These are phyloP conservation scores for Bergia sp. DNA, from an alignment of 92 coral and sea anemone genomes.

Conservation along the genomic window DNA sequence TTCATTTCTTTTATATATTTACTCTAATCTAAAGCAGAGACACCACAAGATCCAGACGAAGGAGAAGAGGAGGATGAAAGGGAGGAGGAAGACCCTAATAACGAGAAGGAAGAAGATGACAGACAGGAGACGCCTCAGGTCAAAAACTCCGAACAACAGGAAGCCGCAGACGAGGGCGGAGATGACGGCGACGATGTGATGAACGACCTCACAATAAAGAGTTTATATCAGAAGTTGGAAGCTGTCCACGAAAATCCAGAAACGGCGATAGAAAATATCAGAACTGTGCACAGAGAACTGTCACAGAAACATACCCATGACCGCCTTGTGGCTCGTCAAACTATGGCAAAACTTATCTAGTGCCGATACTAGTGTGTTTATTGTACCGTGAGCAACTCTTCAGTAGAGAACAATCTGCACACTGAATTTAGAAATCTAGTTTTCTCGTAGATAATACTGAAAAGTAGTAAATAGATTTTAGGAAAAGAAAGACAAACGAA, in stretches of 20 bases:
- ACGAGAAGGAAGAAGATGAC: slow-evolving; percentile 33
- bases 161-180: slow-evolving; percentile 9
- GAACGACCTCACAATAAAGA: slow-evolving; percentile 18
- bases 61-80: slow-evolving; percentile 37
- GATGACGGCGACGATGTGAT: slow-evolving; percentile 20
- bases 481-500: too few species aligned
- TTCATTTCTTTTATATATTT: neutral
- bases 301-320: slow-evolving; percentile 11
- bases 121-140: neutral
- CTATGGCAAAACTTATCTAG: slow-evolving; percentile 11
- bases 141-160: neutral
- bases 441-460: too few species aligned
- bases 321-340: slow-evolving; percentile 7
- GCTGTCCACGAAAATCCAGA: slow-evolving; percentile 3
- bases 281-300: slow-evolving; percentile 28
- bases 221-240: slow-evolving; percentile 14
- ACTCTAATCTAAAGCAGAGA: neutral
- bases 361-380: neutral
- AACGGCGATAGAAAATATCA: slow-evolving; percentile 6
- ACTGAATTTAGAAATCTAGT: too few species aligned
- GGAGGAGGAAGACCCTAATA: slow-evolving; percentile 35
- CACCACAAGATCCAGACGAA: neutral
- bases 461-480: too few species aligned
- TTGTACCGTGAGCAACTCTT: too few species aligned
- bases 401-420: too few species aligned